Evolutionary conservation across 2,797 vertebrate genomes (phyloP), one percentile per base, ranked within the genome.

Genomic region (Tokudaia muenninki): DNA sequence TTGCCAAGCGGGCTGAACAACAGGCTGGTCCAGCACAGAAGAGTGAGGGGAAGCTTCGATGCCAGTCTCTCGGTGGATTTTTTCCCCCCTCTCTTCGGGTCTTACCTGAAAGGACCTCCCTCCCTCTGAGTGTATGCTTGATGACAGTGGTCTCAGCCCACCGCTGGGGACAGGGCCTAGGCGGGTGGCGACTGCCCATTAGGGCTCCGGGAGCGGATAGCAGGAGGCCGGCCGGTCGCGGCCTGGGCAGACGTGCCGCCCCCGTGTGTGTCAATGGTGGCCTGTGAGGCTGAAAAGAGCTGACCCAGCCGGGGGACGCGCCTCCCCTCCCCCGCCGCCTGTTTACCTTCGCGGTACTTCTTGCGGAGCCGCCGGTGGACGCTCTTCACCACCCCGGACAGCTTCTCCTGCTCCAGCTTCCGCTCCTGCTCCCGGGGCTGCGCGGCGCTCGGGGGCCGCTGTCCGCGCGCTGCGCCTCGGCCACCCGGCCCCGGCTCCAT

Each of bases 331-430:
- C 72, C n/a, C 57, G 77, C 63, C 84, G 52, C 81, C 82, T 89
- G 91, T 96, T 98, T 99, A 99, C 99, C 99, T 99, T 99, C 99
- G 97, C 99, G 99, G 98, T 99, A 99, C 99, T 99, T 99, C 98
- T 99, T 99, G 97, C 99, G 99, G 98, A 99, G 99, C 98, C 99
- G 99, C 98, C 99, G 98, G 98, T 99, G 99, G 92, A 99, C 99
- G 98, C 99, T 99, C 98, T 99, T 99, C 61, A 99, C 99, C 88
- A 99, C 99, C 80, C 99, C 99, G 0, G 99, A 99, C 97, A 99
- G 99, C 98, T 99, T 99, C 98, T 99, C 99, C 98, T 99, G 99
- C 98, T 99, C 99, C 95, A 98, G 97, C 98, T 99, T 99, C 92
- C 98, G 98, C 87, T 98, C 98, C 83, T 98, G 97, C 75, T 98